Base-by-base conservation (phyloP, 2,888 invertebrate species). In the Pseudolycoriella hygida region DNA sequence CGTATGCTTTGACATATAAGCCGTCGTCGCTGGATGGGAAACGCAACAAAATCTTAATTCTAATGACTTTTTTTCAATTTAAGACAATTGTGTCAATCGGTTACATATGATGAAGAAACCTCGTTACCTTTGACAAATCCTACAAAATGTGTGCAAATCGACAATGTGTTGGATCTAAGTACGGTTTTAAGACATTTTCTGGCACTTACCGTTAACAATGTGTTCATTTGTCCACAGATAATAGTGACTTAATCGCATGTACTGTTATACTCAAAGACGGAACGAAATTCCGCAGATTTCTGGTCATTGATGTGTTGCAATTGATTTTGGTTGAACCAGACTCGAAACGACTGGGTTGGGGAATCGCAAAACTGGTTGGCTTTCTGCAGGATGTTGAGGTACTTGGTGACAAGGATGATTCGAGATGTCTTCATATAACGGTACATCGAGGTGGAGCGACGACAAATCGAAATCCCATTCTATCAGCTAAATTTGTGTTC, bases 311-410 rank as follows among this genome's bases (percentile, higher is more conserved):
- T 61, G 77, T 84, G 17, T 74, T 92, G 43, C 98, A 98, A 62
- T 71, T 99, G 52, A 94, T 99, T 50, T 71, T 98, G 12, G 97
- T 98, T 0, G 97, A 99, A 59, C 98, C 98, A 0, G 97, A 98
- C 60, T 80, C 84, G 39, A 86, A 87, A 56, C 74, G 87, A 47
- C 70, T 97, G 18, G 98, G 98, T 1, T 98, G 94, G 93, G 98
- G 97, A 14, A 87, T 97, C 3, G 94, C 94, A 0, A 90, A 93
- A 63, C 80, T 97, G 52, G 94, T 94, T 1, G 96, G 96, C 17
- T 88, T 90, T 57, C 67, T 97, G 38, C 82, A 96, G 72, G 96
- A 98, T 62, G 83, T 96, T 40, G 96, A 97, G 65, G 86, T 93
- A 40, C 78, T 81, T 48, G 92, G 94, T 2, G 97, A 97, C 60